These are phyloP conservation scores for Sphaerophoria taeniata DNA, from an alignment of 2,888 invertebrate genomes.

Conservation along the genomic window DNA sequence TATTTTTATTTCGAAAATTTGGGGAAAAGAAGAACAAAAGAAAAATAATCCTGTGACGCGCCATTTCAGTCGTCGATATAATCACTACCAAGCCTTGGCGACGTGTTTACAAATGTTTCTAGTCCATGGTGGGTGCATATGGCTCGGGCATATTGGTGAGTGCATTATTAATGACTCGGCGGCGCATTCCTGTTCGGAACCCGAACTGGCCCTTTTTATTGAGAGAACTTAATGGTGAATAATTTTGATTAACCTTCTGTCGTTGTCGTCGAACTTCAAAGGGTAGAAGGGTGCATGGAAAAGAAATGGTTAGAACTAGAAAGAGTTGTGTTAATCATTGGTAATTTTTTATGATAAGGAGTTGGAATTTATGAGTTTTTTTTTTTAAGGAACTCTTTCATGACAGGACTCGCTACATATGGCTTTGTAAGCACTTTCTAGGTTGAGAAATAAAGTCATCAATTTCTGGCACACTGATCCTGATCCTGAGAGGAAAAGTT, in stretches of 20 bases:
- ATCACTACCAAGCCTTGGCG: constrained; percentile 26
- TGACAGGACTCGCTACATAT: too few relatives aligned
- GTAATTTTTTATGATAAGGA: constrained; percentile 56
- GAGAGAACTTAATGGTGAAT: background rate
- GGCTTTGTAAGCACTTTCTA: too few relatives aligned
- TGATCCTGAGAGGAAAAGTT: too few relatives aligned
- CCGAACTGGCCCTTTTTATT: constrained; percentile 49
- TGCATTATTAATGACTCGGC: constrained; percentile 62
- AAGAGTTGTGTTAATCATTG: constrained; percentile 49
- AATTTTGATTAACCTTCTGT: constrained; percentile 53
- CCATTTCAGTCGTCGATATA: background rate
- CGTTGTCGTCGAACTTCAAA: background rate
- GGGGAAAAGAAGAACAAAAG: constrained; percentile 6
- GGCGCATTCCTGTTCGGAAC: constrained; percentile 1
- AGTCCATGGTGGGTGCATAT: constrained; percentile 54
- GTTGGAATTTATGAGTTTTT: constrained; percentile 49
- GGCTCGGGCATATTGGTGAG: constrained; percentile 42
- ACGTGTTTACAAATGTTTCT: constrained; percentile 58
- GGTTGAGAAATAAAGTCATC: too few relatives aligned
- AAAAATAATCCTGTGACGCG: constrained; percentile 43
- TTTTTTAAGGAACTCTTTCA: background rate
- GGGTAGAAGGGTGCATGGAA: constrained; percentile 15
- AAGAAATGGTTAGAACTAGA: constrained; percentile 35
- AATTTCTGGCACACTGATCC: too few relatives aligned
- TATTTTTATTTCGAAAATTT: constrained; percentile 30